These are phyloP conservation scores for Potorous gilbertii DNA, from an alignment of 2,797 vertebrate genomes.

Conservation along the genomic window DNA sequence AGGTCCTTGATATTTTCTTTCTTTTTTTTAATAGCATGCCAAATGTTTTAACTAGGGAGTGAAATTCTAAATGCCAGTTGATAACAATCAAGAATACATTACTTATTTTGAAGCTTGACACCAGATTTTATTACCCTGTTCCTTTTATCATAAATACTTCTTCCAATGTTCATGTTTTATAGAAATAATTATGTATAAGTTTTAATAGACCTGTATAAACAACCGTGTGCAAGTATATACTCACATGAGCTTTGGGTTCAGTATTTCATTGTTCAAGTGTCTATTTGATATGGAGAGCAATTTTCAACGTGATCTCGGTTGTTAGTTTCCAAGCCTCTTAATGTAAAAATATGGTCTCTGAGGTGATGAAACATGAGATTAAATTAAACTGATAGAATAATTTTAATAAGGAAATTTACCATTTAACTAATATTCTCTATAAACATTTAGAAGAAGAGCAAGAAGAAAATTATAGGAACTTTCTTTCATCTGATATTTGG, in stretches of 20 bases:
- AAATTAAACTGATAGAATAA: slow-evolving; percentile 73
- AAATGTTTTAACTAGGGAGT: slow-evolving; percentile 9
- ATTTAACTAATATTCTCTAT: slow-evolving; percentile 55
- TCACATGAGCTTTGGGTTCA: background rate
- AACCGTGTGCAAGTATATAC: background rate
- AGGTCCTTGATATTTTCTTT: slow-evolving; percentile 57
- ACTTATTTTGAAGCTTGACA: slow-evolving; percentile 46
- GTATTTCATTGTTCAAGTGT: slow-evolving; percentile 6
- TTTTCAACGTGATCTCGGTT: slow-evolving; percentile 44
- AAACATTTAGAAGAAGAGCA: slow-evolving; percentile 73
- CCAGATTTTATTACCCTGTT: slow-evolving; percentile 34
- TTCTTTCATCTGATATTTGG: slow-evolving; percentile 67
- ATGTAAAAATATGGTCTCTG: slow-evolving; percentile 56
- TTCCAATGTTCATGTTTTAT: background rate
- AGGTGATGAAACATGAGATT: slow-evolving; percentile 50
- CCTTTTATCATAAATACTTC: slow-evolving; percentile 1
- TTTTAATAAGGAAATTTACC: slow-evolving; percentile 65
- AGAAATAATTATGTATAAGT: slow-evolving; percentile 29
- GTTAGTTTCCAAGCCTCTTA: slow-evolving; percentile 45
- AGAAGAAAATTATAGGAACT: slow-evolving; percentile 70
- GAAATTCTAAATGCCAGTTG: background rate
- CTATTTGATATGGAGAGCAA: slow-evolving; percentile 30
- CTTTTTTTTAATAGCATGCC: slow-evolving; percentile 34
- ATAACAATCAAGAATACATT: background rate
- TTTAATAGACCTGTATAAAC: slow-evolving; percentile 6